Percentiles rank a stretch among this genome's conserved stretches.
phyloP scores from a whole-genome alignment of 2,888 invertebrate species.

The Iphiclides podalirius region DNA sequence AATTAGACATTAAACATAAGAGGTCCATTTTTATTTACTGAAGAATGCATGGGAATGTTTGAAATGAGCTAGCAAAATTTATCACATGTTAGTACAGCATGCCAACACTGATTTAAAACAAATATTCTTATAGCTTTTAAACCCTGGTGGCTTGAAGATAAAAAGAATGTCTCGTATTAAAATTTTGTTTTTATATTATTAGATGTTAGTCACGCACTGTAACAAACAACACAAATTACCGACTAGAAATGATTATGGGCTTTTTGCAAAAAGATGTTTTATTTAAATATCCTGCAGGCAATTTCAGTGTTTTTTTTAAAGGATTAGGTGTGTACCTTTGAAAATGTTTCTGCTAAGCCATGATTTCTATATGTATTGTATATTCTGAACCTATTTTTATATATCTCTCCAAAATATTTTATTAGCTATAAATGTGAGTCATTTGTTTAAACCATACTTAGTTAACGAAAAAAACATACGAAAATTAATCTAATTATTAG shows the following conservation, averaged over 20 bases:
- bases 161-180: slow-evolving; percentile 12
- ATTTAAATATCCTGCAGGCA: no score
- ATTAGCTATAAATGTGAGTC: no score
- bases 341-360: background rate
- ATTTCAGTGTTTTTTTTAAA: no score
- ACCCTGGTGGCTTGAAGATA: background rate
- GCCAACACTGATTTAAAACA: slow-evolving; percentile 12
- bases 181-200: slow-evolving; percentile 15
- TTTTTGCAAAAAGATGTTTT: no score
- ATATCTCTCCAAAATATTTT: no score
- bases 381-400: no score
- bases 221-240: slow-evolving; percentile 17
- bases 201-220: slow-evolving; percentile 22
- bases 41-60: slow-evolving; percentile 21
- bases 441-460: no score
- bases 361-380: no score
- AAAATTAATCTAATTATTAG: no score
- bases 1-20: background rate
- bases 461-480: no score
- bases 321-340: background rate
- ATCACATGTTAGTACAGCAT: slow-evolving; percentile 21
- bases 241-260: slow-evolving; percentile 14
- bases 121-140: slow-evolving; percentile 4
- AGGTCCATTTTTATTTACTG: background rate
- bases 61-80: slow-evolving; percentile 13